Conservation (phyloP, 2,888 invertebrate species). For the Galeruca laticollis region DNA sequence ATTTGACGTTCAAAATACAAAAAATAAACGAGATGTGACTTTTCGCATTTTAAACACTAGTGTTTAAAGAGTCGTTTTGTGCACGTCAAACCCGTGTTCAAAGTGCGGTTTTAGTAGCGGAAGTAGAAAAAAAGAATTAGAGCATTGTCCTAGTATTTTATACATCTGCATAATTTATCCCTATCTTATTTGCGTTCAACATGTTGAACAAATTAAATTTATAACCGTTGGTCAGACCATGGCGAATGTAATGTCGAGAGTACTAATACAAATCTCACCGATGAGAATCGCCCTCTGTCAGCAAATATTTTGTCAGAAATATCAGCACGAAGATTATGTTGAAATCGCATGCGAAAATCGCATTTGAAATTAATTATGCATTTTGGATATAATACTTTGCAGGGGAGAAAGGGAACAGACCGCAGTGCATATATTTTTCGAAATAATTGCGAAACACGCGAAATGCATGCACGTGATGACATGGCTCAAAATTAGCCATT, state of each 20-base stretch:
- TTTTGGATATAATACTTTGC: constrained; percentile 29
- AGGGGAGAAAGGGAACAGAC: constrained; percentile 14
- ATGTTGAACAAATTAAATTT: background rate
- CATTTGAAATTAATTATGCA: constrained; percentile 34
- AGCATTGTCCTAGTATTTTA: no score
- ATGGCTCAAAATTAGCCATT: constrained; percentile 28
- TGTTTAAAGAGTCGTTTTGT: no score
- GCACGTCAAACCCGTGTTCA: no score
- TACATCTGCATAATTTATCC: no score
- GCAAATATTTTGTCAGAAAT: constrained; percentile 13
- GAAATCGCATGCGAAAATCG: constrained; percentile 27
- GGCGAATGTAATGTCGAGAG: background rate
- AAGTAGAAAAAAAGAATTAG: no score
- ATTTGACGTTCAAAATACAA: no score
- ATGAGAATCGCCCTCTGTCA: background rate
- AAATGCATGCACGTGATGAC: constrained; percentile 35
- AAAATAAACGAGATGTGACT: no score
- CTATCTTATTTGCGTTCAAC: background rate
- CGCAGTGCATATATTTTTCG: constrained; percentile 28
- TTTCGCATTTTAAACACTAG: no score
- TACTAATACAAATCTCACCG: background rate
- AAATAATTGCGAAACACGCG: constrained; percentile 36
- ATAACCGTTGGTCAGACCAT: background rate
- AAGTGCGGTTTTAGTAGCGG: no score
- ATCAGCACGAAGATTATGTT: constrained; percentile 28